Evolutionary conservation across 2,888 invertebrate genomes (phyloP).

Genomic region (Drosophila greeni): DNA sequence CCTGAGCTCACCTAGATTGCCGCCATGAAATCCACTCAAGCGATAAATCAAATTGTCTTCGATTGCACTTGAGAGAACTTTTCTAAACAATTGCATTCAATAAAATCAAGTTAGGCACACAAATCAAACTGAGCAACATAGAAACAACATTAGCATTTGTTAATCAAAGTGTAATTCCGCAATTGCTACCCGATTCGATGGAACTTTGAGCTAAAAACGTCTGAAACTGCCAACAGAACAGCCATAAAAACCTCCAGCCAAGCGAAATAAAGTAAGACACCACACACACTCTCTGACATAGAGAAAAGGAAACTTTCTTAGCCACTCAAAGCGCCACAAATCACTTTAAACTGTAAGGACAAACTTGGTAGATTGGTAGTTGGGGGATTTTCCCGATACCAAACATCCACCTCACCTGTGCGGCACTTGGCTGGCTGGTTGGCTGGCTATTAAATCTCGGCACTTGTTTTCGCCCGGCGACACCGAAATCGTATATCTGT

Average conservation of each 20-base stretch:
- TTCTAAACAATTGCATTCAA: slow-evolving; percentile 30
- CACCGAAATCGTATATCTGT: slow-evolving; percentile 59
- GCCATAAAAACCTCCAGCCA: slow-evolving; percentile 67
- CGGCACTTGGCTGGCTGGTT: slow-evolving; percentile 58
- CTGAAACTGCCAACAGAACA: slow-evolving; percentile 65
- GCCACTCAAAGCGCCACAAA: slow-evolving; percentile 68
- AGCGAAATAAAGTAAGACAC: slow-evolving; percentile 38
- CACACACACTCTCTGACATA: slow-evolving; percentile 21
- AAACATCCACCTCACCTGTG: slow-evolving; percentile 44
- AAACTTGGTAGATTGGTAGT: slow-evolving; percentile 45
- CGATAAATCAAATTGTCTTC: slow-evolving; percentile 21
- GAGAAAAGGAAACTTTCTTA: slow-evolving; percentile 55
- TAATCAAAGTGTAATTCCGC: slow-evolving; percentile 58
- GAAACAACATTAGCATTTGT: slow-evolving; percentile 49
- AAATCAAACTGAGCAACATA: slow-evolving; percentile 32
- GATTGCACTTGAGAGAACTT: slow-evolving; percentile 17
- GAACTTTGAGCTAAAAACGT: slow-evolving; percentile 38
- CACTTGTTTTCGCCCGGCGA: slow-evolving; percentile 49
- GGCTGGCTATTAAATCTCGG: slow-evolving; percentile 68
- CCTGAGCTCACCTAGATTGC: slow-evolving; percentile 7
- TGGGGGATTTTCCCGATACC: slow-evolving; percentile 25
- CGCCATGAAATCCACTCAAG: not conserved
- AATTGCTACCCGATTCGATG: slow-evolving; percentile 36
- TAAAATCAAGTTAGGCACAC: slow-evolving; percentile 17
- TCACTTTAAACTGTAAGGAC: slow-evolving; percentile 70